A percentile compares a stretch with the other conserved stretches of the same genome.
Evolutionary conservation across 2,113 vertebrate species (phyloP).

Genomic region (Hirundichthys speculiger): DNA sequence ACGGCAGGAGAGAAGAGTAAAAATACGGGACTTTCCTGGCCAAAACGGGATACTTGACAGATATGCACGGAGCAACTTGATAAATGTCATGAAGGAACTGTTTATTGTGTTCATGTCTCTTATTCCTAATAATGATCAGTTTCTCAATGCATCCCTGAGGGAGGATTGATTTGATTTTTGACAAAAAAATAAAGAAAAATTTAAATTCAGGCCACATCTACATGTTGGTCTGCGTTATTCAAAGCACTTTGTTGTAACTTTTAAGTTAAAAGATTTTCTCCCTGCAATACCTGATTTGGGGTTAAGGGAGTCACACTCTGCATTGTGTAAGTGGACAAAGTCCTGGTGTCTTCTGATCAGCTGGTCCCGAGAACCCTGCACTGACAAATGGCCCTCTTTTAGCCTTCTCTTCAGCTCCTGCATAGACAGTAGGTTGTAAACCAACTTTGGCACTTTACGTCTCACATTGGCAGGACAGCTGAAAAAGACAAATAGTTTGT

Average conservation of each 20-base stretch:
- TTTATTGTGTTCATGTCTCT: too few relatives aligned
- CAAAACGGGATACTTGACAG: too few relatives aligned
- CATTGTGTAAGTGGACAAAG: conserved; percentile 90
- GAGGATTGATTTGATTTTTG: too few relatives aligned
- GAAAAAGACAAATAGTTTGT: conserved; percentile 32
- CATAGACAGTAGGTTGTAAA: conserved; percentile 90
- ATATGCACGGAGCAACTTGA: too few relatives aligned
- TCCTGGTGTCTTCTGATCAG: conserved; percentile 89
- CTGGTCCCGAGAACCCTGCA: conserved; percentile 86
- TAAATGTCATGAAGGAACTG: too few relatives aligned
- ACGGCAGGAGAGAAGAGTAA: too few relatives aligned
- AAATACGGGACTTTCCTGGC: too few relatives aligned
- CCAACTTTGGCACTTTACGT: conserved; percentile 87
- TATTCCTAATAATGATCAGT: too few relatives aligned
- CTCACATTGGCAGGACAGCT: conserved; percentile 79
- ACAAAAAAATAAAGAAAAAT: too few relatives aligned
- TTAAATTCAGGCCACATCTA: background rate
- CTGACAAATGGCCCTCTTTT: conserved; percentile 84
- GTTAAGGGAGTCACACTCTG: conserved; percentile 90
- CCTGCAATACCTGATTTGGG: conserved; percentile 92
- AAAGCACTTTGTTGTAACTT: background rate
- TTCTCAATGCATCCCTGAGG: too few relatives aligned
- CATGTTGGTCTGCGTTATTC: too few relatives aligned
- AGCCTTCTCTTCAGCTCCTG: conserved; percentile 88
- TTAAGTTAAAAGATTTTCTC: too few relatives aligned